Percentiles rank a stretch among this genome's conserved stretches.
Evolutionary conservation across 2,113 vertebrate genomes (phyloP).

Genomic region (Macroglossus sobrinus): DNA sequence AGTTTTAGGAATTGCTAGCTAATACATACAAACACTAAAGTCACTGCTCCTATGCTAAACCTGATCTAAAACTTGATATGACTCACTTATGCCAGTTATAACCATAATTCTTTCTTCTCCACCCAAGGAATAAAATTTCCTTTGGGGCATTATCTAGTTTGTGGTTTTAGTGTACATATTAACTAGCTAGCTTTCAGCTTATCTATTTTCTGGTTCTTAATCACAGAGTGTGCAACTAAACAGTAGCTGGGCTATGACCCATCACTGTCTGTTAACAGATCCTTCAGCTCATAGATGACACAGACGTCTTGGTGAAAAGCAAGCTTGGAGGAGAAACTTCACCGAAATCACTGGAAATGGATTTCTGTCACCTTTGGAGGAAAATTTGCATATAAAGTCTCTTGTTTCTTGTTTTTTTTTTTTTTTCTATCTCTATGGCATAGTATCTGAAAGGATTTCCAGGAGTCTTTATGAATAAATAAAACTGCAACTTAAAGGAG

Average conservation of each 20-base stretch:
- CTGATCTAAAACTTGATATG: background rate
- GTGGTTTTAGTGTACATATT: background rate
- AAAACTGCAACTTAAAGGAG: slow-evolving; percentile 65
- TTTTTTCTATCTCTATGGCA: background rate
- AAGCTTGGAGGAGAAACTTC: slow-evolving; percentile 40
- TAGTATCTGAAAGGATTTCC: slow-evolving; percentile 5
- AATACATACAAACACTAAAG: background rate
- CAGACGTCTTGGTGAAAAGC: slow-evolving; percentile 64
- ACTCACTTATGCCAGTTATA: background rate
- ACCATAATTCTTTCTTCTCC: background rate
- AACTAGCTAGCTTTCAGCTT: background rate
- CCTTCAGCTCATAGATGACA: slow-evolving; percentile 35
- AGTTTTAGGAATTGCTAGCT: background rate
- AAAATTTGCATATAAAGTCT: slow-evolving; percentile 39
- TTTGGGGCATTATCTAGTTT: background rate
- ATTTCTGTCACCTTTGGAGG: background rate
- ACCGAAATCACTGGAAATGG: slow-evolving; percentile 33
- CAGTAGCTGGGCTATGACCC: background rate
- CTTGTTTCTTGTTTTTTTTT: background rate
- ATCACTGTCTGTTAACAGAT: background rate
- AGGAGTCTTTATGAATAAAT: slow-evolving; percentile 65
- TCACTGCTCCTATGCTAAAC: background rate
- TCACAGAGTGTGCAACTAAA: background rate
- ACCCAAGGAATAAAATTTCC: background rate
- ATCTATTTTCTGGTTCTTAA: background rate